Evolutionary conservation across 2,888 invertebrate genomes (phyloP).

Genomic region (Leptinotarsa juncta): DNA sequence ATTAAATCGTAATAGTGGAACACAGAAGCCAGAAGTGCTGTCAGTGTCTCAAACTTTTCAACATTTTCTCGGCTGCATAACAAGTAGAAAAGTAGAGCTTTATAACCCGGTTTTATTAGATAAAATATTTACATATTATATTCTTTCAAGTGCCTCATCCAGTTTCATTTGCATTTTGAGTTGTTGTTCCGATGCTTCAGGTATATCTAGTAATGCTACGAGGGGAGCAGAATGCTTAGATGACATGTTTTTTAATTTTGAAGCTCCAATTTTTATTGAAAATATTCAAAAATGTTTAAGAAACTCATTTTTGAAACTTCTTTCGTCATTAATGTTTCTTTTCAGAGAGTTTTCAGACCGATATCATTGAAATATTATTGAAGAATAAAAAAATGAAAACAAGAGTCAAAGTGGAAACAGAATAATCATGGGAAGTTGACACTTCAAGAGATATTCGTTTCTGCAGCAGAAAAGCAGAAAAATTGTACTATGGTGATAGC

Average conservation of each 20-base stretch:
- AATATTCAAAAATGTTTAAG: neutral
- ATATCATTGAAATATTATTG: too few relatives aligned
- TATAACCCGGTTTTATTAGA: constrained; percentile 18
- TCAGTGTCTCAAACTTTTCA: constrained; percentile 18
- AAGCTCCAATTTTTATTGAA: neutral
- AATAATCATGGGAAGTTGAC: too few relatives aligned
- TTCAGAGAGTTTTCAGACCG: too few relatives aligned
- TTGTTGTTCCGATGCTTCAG: constrained; percentile 17
- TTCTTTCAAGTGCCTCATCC: constrained; percentile 22
- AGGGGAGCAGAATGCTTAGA: neutral
- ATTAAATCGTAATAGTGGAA: constrained; percentile 21
- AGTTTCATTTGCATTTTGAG: constrained; percentile 22
- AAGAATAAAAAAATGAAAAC: too few relatives aligned
- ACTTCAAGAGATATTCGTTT: too few relatives aligned
- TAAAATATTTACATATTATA: constrained; percentile 26
- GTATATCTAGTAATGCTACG: neutral
- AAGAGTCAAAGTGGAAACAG: too few relatives aligned
- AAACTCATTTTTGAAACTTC: neutral
- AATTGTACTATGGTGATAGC: too few relatives aligned
- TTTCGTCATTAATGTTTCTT: too few relatives aligned
- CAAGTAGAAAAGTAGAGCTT: constrained; percentile 21
- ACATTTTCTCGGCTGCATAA: constrained; percentile 16
- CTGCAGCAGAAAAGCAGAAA: too few relatives aligned
- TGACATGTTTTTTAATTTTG: neutral
- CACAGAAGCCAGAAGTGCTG: constrained; percentile 11